Base-by-base conservation (phyloP, 2,888 invertebrate species). In the Leucozona laternaria region DNA sequence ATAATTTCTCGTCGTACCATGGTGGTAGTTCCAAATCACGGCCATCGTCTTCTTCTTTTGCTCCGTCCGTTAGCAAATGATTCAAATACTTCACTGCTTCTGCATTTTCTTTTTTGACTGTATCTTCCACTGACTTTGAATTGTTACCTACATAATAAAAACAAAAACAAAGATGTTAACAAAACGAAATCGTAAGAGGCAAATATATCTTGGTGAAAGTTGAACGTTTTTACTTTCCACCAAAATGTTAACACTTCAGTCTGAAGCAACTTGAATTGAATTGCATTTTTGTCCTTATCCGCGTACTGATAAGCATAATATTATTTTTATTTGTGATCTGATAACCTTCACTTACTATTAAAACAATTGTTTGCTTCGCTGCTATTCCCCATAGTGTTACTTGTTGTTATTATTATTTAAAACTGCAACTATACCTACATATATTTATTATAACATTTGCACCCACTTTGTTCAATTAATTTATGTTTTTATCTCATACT, bases 1-100 rank as follows among this genome's bases (percentile, higher is more conserved):
- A 96, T 90, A 95, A 93, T 75, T 94, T 92, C 85, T 95, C 94
- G 90, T 96, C 94, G 90, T 94, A 96, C 94, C 95, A 96, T 34
- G 94, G 90, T 0, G 96, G 96, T 64, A 96, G 90, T 80, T 93
- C 93, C 89, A 95, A 72, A 4, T 90, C 90, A 3, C 89, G 89
- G 6, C 90, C 91, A 64, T 91, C 91, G 72, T 91, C 92, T 17
- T 91, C 91, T 85, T 91, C 91, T 40, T 89, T 88, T 37, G 90
- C 89, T 0, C 92, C 92, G 13, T 91, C 89, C 4, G 88, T 85
- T 55, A 93, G 64, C 68, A 92, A 89, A 79, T 90, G 90, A 40
- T 91, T 88, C 86, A 93, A 86, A 88, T 91, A 92, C 11, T 88
- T 88, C n/a, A 89, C 89, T 15, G 91, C 90, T 60, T 82, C 88